phyloP scores from a whole-genome alignment of 2,113 vertebrate species.

The Mobula birostris region DNA sequence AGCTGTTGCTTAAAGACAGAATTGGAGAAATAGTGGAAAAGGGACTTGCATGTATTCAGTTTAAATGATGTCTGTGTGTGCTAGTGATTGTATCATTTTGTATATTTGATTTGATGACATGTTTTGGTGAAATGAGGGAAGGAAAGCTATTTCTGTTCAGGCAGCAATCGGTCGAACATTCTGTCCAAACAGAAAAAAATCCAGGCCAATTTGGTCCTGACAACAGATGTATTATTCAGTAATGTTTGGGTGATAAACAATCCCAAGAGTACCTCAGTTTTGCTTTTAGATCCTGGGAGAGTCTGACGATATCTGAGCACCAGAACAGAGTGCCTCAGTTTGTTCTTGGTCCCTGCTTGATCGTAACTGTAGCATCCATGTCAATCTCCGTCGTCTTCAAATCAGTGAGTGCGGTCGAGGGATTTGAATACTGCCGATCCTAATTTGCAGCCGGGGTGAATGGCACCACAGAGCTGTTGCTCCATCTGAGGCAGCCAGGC shows the following conservation, averaged over 20 bases:
- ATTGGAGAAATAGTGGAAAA: not conserved
- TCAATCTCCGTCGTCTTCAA: not conserved
- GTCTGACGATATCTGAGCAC: not conserved
- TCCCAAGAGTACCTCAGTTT: not conserved
- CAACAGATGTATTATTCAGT: not conserved
- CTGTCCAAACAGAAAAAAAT: not conserved
- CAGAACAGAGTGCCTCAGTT: not conserved
- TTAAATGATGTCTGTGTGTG: not conserved
- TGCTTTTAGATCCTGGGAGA: not conserved
- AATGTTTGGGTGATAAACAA: not conserved
- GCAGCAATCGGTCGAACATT: not conserved
- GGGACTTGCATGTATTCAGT: not conserved
- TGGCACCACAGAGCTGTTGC: slow-evolving; percentile 39
- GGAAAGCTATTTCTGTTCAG: not conserved
- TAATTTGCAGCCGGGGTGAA: slow-evolving; percentile 30
- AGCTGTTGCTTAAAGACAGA: not conserved
- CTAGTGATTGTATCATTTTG: not conserved
- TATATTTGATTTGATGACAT: not conserved
- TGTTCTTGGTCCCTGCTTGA: not conserved
- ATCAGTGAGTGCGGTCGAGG: not conserved
- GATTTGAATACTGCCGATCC: not conserved
- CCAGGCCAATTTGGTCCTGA: not conserved
- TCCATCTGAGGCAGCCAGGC: slow-evolving; percentile 55
- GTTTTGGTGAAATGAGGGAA: not conserved
- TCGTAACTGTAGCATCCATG: not conserved